Evolutionary conservation across 1,140 invertebrate species (phyloP), one percentile per base, ranked within the genome.

Genomic region (Drosophila arawakana): DNA sequence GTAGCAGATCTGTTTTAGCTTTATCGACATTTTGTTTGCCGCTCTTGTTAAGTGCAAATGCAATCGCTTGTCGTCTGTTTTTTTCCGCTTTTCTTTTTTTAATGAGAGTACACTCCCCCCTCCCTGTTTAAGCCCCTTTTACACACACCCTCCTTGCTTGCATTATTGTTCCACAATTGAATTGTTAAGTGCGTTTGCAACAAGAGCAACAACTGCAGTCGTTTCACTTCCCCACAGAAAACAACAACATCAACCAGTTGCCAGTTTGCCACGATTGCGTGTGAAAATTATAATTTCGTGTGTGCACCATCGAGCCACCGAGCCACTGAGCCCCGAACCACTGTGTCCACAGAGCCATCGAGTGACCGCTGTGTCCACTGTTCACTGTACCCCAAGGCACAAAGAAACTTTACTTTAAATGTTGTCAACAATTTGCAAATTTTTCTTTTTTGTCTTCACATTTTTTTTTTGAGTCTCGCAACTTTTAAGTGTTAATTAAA

Each of bases 251-350:
- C 21, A 65, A 66, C 7, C 47, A 50, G 30, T 39, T 44, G 49
- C 50, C 52, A 69, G 15, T 49, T 18, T 30, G 25, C 11, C 44
- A 13, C 44, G 75, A 58, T 88, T 89, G 84, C 84, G 84, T 88
- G 84, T 88, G 84, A 89, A 88, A 88, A 88, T 88, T 89, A 89
- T 89, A 88, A 84, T 88, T 88, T 89, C 77, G 80, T 88, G 84
- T 80, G 80, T 72, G 65, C 62, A 76, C 49, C 68, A 44, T 10
- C 49, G 68, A 61, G 50, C 70, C 49, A 63, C 18, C 13, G 63
- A 66, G 25, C 30, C 70, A 52, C 62, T 7, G 54, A 44, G 13
- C 37, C 63, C 57, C 50, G 30, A 57, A 30, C 25, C 25, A 30
- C 25, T 30, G 25, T 30, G 25, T 30, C 63, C 58, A 70, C 58